phyloP scores from a whole-genome alignment of 2,797 vertebrate genomes.

The Intellagama lesueurii region DNA sequence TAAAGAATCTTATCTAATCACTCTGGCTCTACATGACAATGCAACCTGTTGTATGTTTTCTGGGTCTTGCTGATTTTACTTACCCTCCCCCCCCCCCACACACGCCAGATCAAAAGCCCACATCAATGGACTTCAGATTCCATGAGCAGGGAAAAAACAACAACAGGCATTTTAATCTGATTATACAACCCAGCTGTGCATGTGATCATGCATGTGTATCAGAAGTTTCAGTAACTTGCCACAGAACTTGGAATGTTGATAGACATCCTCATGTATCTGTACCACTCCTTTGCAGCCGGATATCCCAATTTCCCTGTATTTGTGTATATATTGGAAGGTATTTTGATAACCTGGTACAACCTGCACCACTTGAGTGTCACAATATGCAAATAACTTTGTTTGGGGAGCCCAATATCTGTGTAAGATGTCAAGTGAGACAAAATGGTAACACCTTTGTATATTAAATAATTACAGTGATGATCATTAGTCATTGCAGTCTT shows the following conservation, averaged over 20 bases:
- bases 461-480: accelerated
- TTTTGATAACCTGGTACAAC: background rate
- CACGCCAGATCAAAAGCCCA: background rate
- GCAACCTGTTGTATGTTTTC: background rate
- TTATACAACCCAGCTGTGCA: background rate
- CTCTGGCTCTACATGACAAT: no score
- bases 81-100: no score
- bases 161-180: background rate
- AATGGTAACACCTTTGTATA: conserved; percentile 12
- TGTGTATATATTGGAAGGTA: background rate
- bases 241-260: background rate
- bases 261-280: background rate
- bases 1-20: background rate
- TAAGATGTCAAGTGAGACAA: conserved; percentile 26
- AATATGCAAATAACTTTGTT: background rate
- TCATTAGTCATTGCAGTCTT: conserved; percentile 1
- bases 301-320: background rate
- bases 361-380: background rate
- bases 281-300: background rate
- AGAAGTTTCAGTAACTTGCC: background rate
- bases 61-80: background rate
- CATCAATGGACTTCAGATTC: background rate
- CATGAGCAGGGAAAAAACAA: background rate
- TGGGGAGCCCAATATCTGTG: background rate
- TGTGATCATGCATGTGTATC: background rate